A percentile compares a stretch with the other conserved stretches of the same genome.
phyloP scores from a whole-genome alignment of 2,797 vertebrate species.

The Sylvilagus floridanus region DNA sequence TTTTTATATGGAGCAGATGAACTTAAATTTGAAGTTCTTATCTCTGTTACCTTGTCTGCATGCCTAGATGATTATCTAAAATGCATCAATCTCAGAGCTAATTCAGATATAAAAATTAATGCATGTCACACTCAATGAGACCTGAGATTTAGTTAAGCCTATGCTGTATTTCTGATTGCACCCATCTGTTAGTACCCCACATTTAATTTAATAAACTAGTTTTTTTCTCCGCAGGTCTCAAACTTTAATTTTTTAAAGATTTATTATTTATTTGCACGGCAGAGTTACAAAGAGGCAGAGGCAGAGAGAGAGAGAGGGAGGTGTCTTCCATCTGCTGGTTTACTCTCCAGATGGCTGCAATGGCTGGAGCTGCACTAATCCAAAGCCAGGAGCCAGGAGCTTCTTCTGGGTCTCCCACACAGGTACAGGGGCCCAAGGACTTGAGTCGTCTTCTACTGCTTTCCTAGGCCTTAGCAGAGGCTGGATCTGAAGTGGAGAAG shows the following conservation, averaged over 20 bases:
- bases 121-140: neutral
- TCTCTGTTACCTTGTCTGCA: neutral
- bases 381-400: no score
- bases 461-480: no score
- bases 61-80: neutral
- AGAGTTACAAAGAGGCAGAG: no score
- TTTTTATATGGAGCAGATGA: neutral
- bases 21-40: constrained; percentile 34
- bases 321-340: no score
- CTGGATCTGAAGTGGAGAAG: no score
- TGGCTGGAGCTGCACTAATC: no score
- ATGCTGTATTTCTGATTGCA: neutral
- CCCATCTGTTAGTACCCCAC: neutral
- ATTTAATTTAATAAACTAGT: neutral
- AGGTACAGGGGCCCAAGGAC: no score
- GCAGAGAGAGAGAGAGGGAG: no score
- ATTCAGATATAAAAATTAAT: neutral
- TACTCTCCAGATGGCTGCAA: no score
- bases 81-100: neutral
- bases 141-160: neutral
- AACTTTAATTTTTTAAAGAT: neutral
- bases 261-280: no score
- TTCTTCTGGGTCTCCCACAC: no score
- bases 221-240: neutral
- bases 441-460: no score